Evolutionary conservation across 1,140 invertebrate genomes (phyloP).

Genomic region (Drosophila baimaii): DNA sequence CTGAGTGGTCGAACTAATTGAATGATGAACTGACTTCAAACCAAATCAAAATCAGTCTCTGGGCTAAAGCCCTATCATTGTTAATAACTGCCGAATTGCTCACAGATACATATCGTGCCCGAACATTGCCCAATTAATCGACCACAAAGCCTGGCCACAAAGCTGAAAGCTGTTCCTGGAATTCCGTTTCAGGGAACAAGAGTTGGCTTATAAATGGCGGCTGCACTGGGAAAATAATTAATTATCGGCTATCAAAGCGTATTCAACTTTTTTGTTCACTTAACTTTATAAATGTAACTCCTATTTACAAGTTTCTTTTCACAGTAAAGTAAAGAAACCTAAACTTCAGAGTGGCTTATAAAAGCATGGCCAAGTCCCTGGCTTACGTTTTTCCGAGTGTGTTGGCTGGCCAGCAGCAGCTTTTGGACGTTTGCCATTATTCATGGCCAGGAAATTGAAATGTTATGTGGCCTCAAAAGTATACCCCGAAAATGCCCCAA

Average conservation of each 20-base stretch:
- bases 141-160: constrained; percentile 49
- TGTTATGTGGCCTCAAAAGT: constrained; percentile 47
- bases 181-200: not conserved
- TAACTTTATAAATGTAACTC: not conserved
- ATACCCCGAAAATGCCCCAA: constrained; percentile 24
- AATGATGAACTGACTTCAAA: constrained; percentile 23
- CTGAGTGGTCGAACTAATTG: constrained; percentile 35
- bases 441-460: constrained; percentile 59
- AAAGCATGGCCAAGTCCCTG: not conserved
- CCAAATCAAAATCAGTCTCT: constrained; percentile 9
- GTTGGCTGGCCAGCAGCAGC: constrained; percentile 21
- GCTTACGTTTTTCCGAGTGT: not conserved
- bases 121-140: constrained; percentile 55
- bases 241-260: too few relatives aligned
- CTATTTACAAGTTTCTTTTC: not conserved
- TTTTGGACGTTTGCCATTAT: constrained; percentile 58
- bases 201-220: constrained; percentile 13
- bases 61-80: not conserved
- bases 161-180: not conserved
- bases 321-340: not conserved
- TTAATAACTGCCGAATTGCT: not conserved
- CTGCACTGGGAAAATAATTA: not conserved
- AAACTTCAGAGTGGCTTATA: not conserved
- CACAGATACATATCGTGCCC: not conserved
- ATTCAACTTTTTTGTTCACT: not conserved